Evolutionary conservation across 2,113 vertebrate species (phyloP), one percentile per base, ranked within the genome.

Genomic region (Silurus meridionalis): DNA sequence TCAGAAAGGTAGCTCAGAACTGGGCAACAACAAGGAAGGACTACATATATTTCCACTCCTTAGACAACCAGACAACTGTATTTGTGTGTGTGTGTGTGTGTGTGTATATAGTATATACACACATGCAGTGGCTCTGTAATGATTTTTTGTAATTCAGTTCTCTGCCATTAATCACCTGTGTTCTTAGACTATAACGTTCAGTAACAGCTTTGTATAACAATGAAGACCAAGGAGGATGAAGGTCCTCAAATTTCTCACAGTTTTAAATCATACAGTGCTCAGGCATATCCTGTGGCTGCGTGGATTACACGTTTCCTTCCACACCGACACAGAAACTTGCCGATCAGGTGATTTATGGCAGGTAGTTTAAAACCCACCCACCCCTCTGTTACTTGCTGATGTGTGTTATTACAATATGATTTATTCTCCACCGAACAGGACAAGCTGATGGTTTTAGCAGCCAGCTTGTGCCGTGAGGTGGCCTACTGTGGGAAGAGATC

Each of bases 351-450:
- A 92, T 92, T 92, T 91, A 92, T 88, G 67, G 90, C 85, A 90
- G 92, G 87, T 89, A 91, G 57, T 80, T 88, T 80, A 77, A 80
- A 37, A 90, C 87, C 84, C 86, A 55, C 80, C 85, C 71, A 77
- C 82, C 90, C 69, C 66, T 80, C 60, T 81, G 82, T 88, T 87
- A 90, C 86, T 88, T 91, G 88, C 91, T 92, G 92, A 92, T 71
- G 75, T 92, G 83, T 92, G 88, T 90, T 92, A 92, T 93, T 91
- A 91, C 84, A 89, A 85, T 80, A 57, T 91, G 89, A 93, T 92
- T 94, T 91, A 93, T 90, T 86, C 60, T 86, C 15, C 84, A 85
- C 66, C n/a, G 15, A 82, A 71, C 71, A 83, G 71, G 60, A 52
- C 53, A 58, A 25, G 52, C 88, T 91, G 90, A 92, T 91, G 83